A percentile compares a stretch with the other conserved stretches of the same genome.
phyloP scores from a whole-genome alignment of 2,113 vertebrate species.

The Lophochroa leadbeateri region DNA sequence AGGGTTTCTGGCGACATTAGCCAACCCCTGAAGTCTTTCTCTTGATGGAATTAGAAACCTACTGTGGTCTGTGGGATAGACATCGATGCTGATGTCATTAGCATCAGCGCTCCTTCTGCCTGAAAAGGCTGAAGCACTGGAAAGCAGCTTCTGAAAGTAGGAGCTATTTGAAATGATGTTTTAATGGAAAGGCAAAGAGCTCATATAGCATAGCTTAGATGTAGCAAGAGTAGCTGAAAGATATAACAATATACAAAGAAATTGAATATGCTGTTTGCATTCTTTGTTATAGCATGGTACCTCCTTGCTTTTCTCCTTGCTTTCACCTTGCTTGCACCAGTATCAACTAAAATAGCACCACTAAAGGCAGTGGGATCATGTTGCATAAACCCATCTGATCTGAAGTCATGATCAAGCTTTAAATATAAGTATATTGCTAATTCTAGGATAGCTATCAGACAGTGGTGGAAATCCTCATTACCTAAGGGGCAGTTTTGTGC shows the following conservation, averaged over 20 bases:
- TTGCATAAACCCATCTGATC: neutral
- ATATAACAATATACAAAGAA: neutral
- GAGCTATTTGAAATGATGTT: neutral
- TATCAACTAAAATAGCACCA: neutral
- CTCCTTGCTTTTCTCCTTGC: neutral
- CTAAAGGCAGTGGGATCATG: neutral
- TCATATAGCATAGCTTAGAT: neutral
- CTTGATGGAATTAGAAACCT: slow-evolving; percentile 62
- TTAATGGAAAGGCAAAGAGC: neutral
- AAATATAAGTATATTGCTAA: neutral
- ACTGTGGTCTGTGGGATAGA: slow-evolving; percentile 43
- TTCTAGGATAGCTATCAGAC: neutral
- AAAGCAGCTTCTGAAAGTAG: slow-evolving; percentile 54
- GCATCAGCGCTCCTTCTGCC: neutral
- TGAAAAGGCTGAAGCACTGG: neutral
- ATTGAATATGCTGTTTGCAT: neutral
- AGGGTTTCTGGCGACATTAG: slow-evolving; percentile 59
- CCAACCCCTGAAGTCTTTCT: slow-evolving; percentile 38
- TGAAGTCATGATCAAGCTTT: neutral
- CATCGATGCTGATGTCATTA: slow-evolving; percentile 56
- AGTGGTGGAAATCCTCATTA: neutral
- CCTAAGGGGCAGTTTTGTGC: neutral
- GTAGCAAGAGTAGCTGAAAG: neutral
- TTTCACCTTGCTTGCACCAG: neutral
- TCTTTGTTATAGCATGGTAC: neutral